Evolutionary conservation across 2,797 vertebrate genomes (phyloP).

Genomic region (Aythya fuligula): DNA sequence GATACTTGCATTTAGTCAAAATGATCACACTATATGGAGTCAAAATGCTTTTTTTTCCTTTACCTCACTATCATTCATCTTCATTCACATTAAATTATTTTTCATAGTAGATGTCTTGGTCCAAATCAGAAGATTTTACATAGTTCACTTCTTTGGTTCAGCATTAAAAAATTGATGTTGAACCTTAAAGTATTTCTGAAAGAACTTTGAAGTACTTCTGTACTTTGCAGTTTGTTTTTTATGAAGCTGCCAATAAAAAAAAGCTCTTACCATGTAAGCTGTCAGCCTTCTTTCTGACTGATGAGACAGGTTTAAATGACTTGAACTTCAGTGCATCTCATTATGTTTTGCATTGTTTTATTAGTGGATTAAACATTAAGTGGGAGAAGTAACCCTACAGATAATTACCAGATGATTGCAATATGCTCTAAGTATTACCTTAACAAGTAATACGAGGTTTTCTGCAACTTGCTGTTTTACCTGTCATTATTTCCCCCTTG

Average conservation of each 20-base stretch:
- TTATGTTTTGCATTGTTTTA: not conserved
- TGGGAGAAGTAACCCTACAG: not conserved
- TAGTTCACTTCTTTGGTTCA: not conserved
- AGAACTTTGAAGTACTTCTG: not conserved
- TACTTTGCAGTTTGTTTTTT: not conserved
- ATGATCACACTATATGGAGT: not conserved
- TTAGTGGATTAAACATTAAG: not conserved
- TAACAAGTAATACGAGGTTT: not conserved
- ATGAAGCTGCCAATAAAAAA: not conserved
- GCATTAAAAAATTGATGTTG: not conserved
- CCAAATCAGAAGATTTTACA: not conserved
- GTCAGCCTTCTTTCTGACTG: not conserved
- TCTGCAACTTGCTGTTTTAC: not conserved
- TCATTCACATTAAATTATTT: not conserved
- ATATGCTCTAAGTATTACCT: not conserved
- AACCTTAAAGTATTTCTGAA: not conserved
- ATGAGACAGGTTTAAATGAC: not conserved
- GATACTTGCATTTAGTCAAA: not conserved
- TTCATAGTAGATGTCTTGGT: not conserved
- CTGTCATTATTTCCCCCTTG: accelerated
- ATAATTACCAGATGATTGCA: not conserved
- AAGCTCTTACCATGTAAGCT: not conserved
- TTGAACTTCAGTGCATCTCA: not conserved
- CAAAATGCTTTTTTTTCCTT: not conserved
- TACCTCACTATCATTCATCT: not conserved